Evolutionary conservation across 2,888 invertebrate species (phyloP).

Genomic region (Stenodera caucasica): DNA sequence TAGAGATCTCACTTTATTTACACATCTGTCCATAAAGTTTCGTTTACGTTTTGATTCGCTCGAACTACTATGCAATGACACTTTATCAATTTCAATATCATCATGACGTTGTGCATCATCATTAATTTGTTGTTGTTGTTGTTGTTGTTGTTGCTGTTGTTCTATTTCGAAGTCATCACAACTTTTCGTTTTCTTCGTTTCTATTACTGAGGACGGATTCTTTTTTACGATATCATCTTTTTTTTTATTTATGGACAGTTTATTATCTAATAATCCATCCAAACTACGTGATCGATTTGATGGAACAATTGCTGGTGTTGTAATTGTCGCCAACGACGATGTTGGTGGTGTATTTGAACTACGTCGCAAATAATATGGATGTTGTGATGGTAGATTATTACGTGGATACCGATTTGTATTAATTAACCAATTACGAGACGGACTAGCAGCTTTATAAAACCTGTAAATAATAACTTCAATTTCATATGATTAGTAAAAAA

Average conservation of each 20-base stretch:
- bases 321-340: slow-evolving; percentile 46
- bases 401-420: slow-evolving; percentile 48
- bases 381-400: slow-evolving; percentile 51
- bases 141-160: too few relatives aligned
- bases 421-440: slow-evolving; percentile 63
- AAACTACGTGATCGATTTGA: slow-evolving; percentile 65
- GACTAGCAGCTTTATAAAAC: slow-evolving; percentile 69
- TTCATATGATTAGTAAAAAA: slow-evolving; percentile 27
- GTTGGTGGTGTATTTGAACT: slow-evolving; percentile 55
- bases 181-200: slow-evolving; percentile 40
- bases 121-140: slow-evolving; percentile 27
- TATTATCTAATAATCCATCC: slow-evolving; percentile 62
- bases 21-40: slow-evolving; percentile 84
- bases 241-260: slow-evolving; percentile 36
- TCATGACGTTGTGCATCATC: slow-evolving; percentile 34
- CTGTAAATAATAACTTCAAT: slow-evolving; percentile 53
- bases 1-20: slow-evolving; percentile 80
- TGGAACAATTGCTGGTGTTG: slow-evolving; percentile 35
- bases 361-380: slow-evolving; percentile 51
- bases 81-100: slow-evolving; percentile 50
- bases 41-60: slow-evolving; percentile 68
- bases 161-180: slow-evolving; percentile 48
- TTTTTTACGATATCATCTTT: too few relatives aligned
- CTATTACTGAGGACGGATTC: not conserved
- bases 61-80: slow-evolving; percentile 62